phyloP scores from a whole-genome alignment of 2,888 invertebrate genomes.

The Nomada fucata region DNA sequence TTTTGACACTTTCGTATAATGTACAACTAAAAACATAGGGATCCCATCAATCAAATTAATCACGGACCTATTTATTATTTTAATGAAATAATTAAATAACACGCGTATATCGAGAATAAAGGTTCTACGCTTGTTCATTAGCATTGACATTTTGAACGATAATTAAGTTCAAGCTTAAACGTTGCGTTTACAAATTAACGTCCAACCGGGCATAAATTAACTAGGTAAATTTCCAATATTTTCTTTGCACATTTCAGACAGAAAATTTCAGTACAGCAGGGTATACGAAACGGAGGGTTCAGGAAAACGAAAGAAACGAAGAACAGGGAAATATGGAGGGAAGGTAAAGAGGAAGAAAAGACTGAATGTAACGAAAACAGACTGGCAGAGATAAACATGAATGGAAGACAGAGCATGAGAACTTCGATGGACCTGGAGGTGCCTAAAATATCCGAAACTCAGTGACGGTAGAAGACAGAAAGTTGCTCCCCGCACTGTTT shows the following conservation, averaged over 20 bases:
- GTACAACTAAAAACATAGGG: background rate
- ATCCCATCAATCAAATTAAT: background rate
- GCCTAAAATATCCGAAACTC: conserved; percentile 54
- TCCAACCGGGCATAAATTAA: background rate
- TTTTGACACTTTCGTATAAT: background rate
- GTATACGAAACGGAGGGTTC: background rate
- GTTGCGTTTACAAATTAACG: background rate
- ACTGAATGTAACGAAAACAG: conserved; percentile 56
- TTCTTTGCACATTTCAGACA: background rate
- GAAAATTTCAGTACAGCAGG: background rate
- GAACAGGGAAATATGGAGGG: background rate
- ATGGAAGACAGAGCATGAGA: conserved; percentile 20
- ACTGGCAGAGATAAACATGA: conserved; percentile 53
- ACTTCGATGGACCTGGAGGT: conserved; percentile 33
- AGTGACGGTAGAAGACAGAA: conserved; percentile 29
- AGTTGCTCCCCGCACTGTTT: conserved; percentile 60
- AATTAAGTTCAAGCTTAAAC: background rate
- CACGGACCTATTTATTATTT: background rate
- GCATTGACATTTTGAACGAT: too few species aligned
- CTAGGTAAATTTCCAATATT: background rate
- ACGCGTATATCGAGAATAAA: too few species aligned
- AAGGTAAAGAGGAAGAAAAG: conserved; percentile 16
- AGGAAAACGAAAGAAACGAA: background rate
- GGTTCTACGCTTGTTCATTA: too few species aligned
- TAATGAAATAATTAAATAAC: too few species aligned